Evolutionary conservation across 2,888 invertebrate genomes (phyloP).

Genomic region (Mantis religiosa): DNA sequence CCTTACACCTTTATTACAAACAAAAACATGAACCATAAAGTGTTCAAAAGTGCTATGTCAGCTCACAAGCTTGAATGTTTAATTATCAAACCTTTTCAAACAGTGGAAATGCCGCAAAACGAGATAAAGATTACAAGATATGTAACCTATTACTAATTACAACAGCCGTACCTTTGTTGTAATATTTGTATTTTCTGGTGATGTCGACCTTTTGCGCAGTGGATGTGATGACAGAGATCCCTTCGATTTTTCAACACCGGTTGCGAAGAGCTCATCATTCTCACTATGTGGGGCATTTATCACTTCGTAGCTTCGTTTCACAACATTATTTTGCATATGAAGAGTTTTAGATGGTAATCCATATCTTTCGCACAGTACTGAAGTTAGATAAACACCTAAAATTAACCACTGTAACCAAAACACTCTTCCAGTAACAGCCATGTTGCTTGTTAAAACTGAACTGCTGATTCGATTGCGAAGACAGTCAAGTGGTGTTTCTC

Average conservation of each 20-base stretch:
- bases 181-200: background rate
- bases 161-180: background rate
- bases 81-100: background rate
- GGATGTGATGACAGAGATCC: background rate
- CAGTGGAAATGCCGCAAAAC: background rate
- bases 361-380: constrained; percentile 18
- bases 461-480: background rate
- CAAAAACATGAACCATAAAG: background rate
- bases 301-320: background rate
- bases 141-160: background rate
- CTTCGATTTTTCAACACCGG: background rate
- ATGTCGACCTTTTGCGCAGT: constrained; percentile 11
- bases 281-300: background rate
- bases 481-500: background rate
- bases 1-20: background rate
- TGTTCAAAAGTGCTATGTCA: background rate
- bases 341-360: constrained; percentile 23
- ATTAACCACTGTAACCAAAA: background rate
- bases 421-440: constrained; percentile 16
- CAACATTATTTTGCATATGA: constrained; percentile 12
- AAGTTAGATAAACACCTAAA: background rate
- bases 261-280: background rate
- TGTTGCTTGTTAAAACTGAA: constrained; percentile 6
- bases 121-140: too few relatives aligned
- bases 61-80: background rate